Evolutionary conservation across 2,797 vertebrate genomes (phyloP).

Genomic region (Perodicticus potto): DNA sequence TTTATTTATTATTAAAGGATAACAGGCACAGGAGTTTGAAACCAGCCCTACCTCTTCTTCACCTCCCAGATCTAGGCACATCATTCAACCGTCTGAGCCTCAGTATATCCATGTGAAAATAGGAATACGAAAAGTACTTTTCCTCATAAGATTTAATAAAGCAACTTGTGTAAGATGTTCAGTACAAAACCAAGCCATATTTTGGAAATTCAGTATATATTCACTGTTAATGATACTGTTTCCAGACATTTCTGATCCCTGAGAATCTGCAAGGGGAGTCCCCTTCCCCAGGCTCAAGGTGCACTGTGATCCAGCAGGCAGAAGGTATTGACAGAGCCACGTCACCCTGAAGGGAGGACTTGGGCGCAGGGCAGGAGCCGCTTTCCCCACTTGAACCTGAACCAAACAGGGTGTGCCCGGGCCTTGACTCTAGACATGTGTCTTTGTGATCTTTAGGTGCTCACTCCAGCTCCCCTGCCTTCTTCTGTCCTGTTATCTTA

Average conservation of each 20-base stretch:
- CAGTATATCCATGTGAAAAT: not conserved
- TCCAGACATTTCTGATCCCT: not conserved
- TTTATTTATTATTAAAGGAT: not conserved
- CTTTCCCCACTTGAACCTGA: not conserved
- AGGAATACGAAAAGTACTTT: not conserved
- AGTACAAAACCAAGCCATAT: not conserved
- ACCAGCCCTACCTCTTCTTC: not conserved
- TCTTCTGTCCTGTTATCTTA: not conserved
- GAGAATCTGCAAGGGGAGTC: not conserved
- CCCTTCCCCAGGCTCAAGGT: not conserved
- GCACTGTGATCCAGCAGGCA: not conserved
- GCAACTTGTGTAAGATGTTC: not conserved
- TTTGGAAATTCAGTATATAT: not conserved
- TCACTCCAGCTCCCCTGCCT: rapidly evolving
- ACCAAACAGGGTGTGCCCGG: not conserved
- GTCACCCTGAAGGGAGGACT: not conserved
- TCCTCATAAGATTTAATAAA: not conserved
- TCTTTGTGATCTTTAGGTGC: not conserved
- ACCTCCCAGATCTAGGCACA: not conserved
- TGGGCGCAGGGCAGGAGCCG: not conserved
- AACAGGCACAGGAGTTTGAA: too few species aligned
- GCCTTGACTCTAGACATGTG: not conserved
- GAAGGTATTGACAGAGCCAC: not conserved
- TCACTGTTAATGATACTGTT: not conserved
- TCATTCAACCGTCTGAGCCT: not conserved